Conservation (phyloP, 1,140 invertebrate genomes). For the Periplaneta americana region DNA sequence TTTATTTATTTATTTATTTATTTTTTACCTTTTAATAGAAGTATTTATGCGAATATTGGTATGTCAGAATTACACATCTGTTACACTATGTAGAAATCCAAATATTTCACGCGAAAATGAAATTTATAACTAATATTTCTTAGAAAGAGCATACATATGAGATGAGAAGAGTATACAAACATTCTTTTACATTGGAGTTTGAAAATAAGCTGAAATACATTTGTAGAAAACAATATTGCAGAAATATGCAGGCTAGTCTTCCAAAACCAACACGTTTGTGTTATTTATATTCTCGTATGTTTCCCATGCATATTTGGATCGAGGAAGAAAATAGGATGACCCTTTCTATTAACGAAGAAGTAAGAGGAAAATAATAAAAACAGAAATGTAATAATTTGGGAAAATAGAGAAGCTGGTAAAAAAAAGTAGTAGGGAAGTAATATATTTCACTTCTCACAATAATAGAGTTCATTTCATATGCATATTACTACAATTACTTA, state of each 20-base stretch:
- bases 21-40: too few species aligned
- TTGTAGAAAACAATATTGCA: not conserved
- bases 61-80: too few species aligned
- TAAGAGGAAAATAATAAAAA: not conserved
- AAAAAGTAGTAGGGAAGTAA: not conserved
- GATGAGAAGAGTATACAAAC: too few species aligned
- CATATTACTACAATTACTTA: not conserved
- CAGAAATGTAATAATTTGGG: not conserved
- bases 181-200: not conserved
- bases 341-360: not conserved
- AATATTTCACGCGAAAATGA: too few species aligned
- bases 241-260: not conserved
- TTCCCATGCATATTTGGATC: not conserved
- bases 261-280: not conserved
- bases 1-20: too few species aligned
- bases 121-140: too few species aligned
- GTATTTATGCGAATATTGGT: too few species aligned
- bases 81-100: too few species aligned
- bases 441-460: not conserved
- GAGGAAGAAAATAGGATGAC: not conserved
- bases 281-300: not conserved
- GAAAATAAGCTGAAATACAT: not conserved
- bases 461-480: not conserved
- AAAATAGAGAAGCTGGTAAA: not conserved
- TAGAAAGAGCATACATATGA: too few species aligned